phyloP scores from a whole-genome alignment of 2,797 vertebrate genomes.

The Rousettus madagascariensis region DNA sequence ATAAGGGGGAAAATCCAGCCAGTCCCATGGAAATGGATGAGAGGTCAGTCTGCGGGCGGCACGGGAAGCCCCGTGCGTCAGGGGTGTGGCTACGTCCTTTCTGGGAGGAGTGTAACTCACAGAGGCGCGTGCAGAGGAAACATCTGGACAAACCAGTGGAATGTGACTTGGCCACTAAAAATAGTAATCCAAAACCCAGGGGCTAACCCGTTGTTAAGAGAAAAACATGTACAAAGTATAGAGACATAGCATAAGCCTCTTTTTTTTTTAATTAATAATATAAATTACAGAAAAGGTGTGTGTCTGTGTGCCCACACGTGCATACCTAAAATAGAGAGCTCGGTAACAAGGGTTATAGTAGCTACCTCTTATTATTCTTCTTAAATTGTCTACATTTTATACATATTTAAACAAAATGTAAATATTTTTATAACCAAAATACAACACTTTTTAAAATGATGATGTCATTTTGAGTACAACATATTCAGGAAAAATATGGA shows the following conservation, averaged over 20 bases:
- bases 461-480: background rate
- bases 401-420: background rate
- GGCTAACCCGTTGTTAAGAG: background rate
- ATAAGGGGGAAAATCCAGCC: background rate
- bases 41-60: background rate
- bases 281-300: background rate
- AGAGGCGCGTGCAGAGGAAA: background rate
- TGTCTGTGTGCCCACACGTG: background rate
- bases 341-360: background rate
- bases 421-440: background rate
- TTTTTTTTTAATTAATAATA: background rate
- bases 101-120: background rate
- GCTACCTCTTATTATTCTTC: background rate
- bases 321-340: background rate
- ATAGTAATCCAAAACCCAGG: background rate
- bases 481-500: background rate
- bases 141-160: background rate
- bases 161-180: background rate
- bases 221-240: background rate
- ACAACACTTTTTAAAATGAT: conserved; percentile 1
- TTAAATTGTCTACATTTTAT: background rate
- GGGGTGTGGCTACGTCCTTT: background rate
- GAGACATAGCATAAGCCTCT: background rate
- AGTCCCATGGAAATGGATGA: background rate
- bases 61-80: no score